Conservation (phyloP, 2,888 invertebrate species). For the Caenorhabditis imperialis region DNA sequence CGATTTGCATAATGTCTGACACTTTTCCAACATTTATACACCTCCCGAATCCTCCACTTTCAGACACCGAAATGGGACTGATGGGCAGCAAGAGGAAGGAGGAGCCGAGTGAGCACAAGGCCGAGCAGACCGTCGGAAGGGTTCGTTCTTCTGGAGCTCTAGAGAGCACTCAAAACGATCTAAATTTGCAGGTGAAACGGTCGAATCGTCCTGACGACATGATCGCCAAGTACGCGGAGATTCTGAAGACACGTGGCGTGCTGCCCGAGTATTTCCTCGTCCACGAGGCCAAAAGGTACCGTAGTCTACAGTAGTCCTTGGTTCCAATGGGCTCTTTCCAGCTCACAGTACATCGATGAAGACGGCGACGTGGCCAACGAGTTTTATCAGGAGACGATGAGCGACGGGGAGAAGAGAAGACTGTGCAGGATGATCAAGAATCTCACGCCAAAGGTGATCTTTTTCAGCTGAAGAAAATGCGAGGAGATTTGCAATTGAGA, state of each 20-base stretch:
- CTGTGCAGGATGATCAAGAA: conserved; percentile 54
- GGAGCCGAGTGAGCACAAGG: neutral
- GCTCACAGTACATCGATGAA: conserved; percentile 81
- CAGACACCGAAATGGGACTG: conserved; percentile 12
- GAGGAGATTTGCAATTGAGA: no score
- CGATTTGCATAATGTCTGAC: conserved; percentile 5
- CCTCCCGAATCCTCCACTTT: neutral
- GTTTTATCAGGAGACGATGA: conserved; percentile 80
- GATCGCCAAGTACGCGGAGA: conserved; percentile 54
- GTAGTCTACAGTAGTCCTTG: neutral
- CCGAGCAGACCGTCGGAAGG: neutral
- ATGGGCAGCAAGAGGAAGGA: conserved; percentile 11
- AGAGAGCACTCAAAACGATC: no score
- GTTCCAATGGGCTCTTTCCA: conserved; percentile 66
- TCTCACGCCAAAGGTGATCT: conserved; percentile 54
- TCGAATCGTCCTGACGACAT: conserved; percentile 29
- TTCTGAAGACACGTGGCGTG: conserved; percentile 55
- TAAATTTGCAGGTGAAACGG: conserved; percentile 25
- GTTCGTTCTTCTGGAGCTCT: neutral
- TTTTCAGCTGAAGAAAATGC: neutral
- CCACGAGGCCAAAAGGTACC: conserved; percentile 57
- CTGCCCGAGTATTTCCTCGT: conserved; percentile 62
- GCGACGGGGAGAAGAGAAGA: conserved; percentile 47
- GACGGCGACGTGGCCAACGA: conserved; percentile 82
- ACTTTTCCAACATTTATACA: neutral